phyloP scores from a whole-genome alignment of 2,888 invertebrate genomes.

The Acanthosepion pharaonis region DNA sequence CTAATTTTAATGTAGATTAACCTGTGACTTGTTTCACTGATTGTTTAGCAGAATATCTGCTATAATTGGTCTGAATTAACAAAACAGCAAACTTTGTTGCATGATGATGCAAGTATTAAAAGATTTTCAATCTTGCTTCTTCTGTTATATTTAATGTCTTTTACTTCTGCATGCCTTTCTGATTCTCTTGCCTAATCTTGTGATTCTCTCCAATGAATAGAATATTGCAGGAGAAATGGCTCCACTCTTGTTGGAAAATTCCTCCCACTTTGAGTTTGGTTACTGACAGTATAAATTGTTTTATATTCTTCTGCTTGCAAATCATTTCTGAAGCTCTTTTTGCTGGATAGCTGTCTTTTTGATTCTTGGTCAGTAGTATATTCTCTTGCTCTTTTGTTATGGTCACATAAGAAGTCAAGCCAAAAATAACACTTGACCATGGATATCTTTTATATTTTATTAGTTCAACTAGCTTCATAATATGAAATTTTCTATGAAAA shows the following conservation, averaged over 20 bases:
- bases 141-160: background rate
- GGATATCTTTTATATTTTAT: no score
- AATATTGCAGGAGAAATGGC: conserved; percentile 12
- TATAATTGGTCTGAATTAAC: background rate
- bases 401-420: no score
- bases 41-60: background rate
- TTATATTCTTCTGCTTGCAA: background rate
- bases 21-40: background rate
- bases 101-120: background rate
- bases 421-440: no score
- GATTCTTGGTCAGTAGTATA: background rate
- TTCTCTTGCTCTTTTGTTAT: background rate
- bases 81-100: background rate
- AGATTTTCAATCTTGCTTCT: background rate
- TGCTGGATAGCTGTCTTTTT: background rate
- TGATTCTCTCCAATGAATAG: background rate
- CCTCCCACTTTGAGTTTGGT: no score
- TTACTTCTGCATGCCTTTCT: background rate
- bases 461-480: no score
- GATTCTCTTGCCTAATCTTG: background rate
- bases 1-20: background rate
- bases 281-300: background rate
- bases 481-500: no score
- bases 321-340: background rate
- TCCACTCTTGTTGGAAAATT: background rate